Percentiles rank a stretch among this genome's conserved stretches.
phyloP scores from a whole-genome alignment of 2,888 invertebrate genomes.

The Aquatica leii region DNA sequence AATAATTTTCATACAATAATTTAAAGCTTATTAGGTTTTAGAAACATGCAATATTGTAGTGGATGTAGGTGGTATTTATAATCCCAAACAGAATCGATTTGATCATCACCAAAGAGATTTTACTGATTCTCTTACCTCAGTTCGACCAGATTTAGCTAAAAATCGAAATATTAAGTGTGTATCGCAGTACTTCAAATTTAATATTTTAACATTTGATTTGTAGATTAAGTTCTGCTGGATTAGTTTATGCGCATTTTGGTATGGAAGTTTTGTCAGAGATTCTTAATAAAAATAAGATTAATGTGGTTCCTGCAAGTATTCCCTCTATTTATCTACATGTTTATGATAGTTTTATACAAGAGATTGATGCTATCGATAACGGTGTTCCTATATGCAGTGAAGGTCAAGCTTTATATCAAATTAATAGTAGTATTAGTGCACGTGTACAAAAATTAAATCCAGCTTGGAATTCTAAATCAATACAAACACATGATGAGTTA shows the following conservation, averaged over 20 bases:
- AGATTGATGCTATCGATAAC: constrained; percentile 97
- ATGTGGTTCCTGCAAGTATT: constrained; percentile 64
- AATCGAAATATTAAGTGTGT: constrained; percentile 68
- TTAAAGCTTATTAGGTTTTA: constrained; percentile 63
- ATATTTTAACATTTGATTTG: constrained; percentile 48
- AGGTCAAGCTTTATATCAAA: constrained; percentile 76
- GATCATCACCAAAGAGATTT: constrained; percentile 95
- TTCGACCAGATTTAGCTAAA: constrained; percentile 69
- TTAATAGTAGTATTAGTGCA: constrained; percentile 80
- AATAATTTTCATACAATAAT: constrained; percentile 1
- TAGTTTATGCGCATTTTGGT: constrained; percentile 92
- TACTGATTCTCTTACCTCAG: constrained; percentile 69
- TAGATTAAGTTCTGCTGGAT: constrained; percentile 94
- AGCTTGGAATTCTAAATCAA: constrained; percentile 75
- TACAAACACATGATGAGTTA: constrained; percentile 64
- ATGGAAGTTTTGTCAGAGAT: constrained; percentile 75
- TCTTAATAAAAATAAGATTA: constrained; percentile 59
- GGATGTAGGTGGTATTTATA: constrained; percentile 90
- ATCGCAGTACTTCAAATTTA: background rate
- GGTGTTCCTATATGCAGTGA: constrained; percentile 83
- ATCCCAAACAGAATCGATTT: constrained; percentile 78
- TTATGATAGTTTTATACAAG: constrained; percentile 88
- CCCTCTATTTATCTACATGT: constrained; percentile 72
- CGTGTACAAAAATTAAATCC: constrained; percentile 84
- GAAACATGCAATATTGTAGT: constrained; percentile 91